Base-by-base conservation (phyloP, 2,113 vertebrate genomes). In the Triplophysa siluroides region DNA sequence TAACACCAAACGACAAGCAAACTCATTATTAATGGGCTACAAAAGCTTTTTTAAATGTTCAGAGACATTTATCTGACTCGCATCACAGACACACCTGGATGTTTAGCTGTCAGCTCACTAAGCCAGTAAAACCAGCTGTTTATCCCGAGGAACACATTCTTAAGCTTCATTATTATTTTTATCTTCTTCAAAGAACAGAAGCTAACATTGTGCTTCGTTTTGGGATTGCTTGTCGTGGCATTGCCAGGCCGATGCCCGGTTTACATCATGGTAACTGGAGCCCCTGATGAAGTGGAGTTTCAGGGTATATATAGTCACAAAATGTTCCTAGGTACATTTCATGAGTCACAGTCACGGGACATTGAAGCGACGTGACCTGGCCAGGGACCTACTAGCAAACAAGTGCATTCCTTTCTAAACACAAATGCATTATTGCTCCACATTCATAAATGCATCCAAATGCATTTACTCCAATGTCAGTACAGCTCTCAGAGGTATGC, bases 281-380 rank as follows among this genome's bases (percentile, higher is more conserved):
- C 78, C 76, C 24, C 38, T 60, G 67, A 80, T 67, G 70, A 67
- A 58, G 45, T 66, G 26, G 54, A n/a, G 21, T 74, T 81, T 83
- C 33, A 45, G 78, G 82, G 81, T 90, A 91, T 87, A 87, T 87
- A 85, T 91, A 90, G 87, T 69, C 58, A 12, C 65, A 74, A 5
- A 76, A 69, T 72, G 38, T 54, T 69, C 73, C 63, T 76, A 78
- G 78, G 66, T 21, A 69, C 65, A 81, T 50, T 56, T 80, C 19
- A 64, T 50, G 56, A 21, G n/a, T n/a, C 64, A 62, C 62, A 47
- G 61, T 65, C 69, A 81, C 29, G 1, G n/a, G 33, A 68, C 61
- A 58, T 10, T 26, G 21, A 47, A 45, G 26, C 8, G 29, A 13
- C 72, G 69, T 23, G 26, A n/a, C 62, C 61, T 26, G 13, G 1